Conservation (phyloP, 2,888 invertebrate species). For the Selenia dentaria region DNA sequence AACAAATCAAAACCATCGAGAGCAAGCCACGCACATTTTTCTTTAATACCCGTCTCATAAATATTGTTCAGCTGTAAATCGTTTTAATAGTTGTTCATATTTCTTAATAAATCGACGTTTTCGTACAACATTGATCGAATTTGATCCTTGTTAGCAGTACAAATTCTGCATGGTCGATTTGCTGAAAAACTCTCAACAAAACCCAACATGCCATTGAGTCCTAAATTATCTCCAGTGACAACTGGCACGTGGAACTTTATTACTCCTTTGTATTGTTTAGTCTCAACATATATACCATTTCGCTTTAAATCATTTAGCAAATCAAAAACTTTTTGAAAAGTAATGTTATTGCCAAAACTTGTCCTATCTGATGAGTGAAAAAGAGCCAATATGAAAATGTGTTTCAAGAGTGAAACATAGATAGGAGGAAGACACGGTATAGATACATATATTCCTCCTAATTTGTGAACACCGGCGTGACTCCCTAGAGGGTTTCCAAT, state of each 20-base stretch:
- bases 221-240: constrained; percentile 28
- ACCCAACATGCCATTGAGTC: constrained; percentile 24
- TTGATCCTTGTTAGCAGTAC: constrained; percentile 18
- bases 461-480: constrained; percentile 25
- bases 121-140: constrained; percentile 11
- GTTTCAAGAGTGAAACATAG: constrained; percentile 11
- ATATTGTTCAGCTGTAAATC: neutral
- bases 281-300: neutral
- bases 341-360: constrained; percentile 23
- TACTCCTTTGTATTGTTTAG: constrained; percentile 7
- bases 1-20: constrained; percentile 24
- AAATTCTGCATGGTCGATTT: constrained; percentile 25
- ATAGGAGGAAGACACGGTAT: constrained; percentile 23
- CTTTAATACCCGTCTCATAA: constrained; percentile 23
- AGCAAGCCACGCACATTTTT: constrained; percentile 21
- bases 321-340: constrained; percentile 20
- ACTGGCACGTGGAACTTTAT: constrained; percentile 22
- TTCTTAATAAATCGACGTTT: constrained; percentile 18
- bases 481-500: constrained; percentile 24
- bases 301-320: constrained; percentile 12
- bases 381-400: constrained; percentile 25
- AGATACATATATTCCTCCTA: constrained; percentile 31
- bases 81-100: neutral
- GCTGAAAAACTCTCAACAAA: constrained; percentile 31
- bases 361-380: constrained; percentile 27